Evolutionary conservation across 2,797 vertebrate species (phyloP).

Genomic region (Amniataba percoides): DNA sequence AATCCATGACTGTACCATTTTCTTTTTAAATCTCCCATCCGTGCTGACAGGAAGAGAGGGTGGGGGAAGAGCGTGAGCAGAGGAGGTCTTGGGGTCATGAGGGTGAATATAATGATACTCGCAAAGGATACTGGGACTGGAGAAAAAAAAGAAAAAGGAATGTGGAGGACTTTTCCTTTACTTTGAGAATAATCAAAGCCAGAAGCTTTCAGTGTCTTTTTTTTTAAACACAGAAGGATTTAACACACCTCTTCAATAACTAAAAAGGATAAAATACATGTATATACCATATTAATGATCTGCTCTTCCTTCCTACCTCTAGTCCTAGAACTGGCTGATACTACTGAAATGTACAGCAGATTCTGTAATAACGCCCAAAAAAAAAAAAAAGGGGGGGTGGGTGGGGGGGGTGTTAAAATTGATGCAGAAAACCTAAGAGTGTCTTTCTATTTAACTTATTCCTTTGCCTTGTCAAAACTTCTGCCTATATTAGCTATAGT

Average conservation of each 20-base stretch:
- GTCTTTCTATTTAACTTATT: background rate
- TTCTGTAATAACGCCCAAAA: background rate
- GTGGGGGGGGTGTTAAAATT: too few species aligned
- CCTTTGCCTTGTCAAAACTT: background rate
- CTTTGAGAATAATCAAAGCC: background rate
- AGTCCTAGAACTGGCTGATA: too few species aligned
- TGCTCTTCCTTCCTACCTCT: too few species aligned
- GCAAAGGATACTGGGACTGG: conserved; percentile 19
- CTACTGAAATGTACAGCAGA: background rate
- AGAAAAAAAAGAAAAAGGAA: too few species aligned
- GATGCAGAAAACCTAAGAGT: background rate
- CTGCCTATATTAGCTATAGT: background rate
- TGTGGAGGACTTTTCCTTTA: too few species aligned
- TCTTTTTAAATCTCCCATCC: conserved; percentile 44
- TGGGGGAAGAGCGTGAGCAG: background rate
- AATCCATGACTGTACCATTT: conserved; percentile 40
- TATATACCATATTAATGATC: too few species aligned
- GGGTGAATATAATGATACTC: conserved; percentile 23
- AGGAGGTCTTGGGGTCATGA: conserved; percentile 36
- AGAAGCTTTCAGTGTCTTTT: background rate
- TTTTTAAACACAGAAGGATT: background rate
- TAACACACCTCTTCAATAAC: background rate
- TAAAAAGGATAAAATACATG: background rate
- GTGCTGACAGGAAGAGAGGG: conserved; percentile 41
- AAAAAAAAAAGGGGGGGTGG: background rate